Conservation (phyloP, 2,888 invertebrate species). For the Dendrolimus houi region DNA sequence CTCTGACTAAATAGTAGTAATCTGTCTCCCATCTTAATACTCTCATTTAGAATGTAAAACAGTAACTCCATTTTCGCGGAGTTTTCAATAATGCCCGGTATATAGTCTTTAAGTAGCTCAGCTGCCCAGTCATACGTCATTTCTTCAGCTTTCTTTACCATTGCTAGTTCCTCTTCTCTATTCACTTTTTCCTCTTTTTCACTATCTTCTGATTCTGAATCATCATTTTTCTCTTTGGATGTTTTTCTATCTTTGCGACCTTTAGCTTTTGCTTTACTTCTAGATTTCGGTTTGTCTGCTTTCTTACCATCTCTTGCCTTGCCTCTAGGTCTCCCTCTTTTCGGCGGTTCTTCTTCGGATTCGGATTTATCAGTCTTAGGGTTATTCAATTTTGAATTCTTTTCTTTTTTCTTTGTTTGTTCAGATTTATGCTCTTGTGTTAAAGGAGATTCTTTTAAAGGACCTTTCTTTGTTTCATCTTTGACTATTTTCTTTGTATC, state of each 20-base stretch:
- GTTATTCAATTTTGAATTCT: conserved; percentile 6
- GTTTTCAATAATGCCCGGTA: conserved; percentile 92
- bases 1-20: conserved; percentile 97
- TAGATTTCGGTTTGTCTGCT: conserved; percentile 45
- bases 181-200: conserved; percentile 77
- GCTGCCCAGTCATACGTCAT: conserved; percentile 94
- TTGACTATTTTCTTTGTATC: conserved; percentile 66
- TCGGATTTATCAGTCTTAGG: conserved; percentile 43
- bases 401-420: conserved; percentile 25
- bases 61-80: conserved; percentile 97
- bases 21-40: conserved; percentile 91
- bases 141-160: conserved; percentile 84
- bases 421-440: conserved; percentile 25
- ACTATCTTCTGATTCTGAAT: conserved; percentile 71
- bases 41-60: conserved; percentile 93
- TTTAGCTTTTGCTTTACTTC: conserved; percentile 56
- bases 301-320: conserved; percentile 50
- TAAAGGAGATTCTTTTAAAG: conserved; percentile 20
- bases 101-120: conserved; percentile 89
- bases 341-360: conserved; percentile 45
- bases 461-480: conserved; percentile 44
- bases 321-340: conserved; percentile 42
- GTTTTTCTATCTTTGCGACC: conserved; percentile 60
- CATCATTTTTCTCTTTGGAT: conserved; percentile 71
- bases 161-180: conserved; percentile 72